Percentiles rank a stretch among this genome's conserved stretches.
Evolutionary conservation across 2,113 vertebrate species (phyloP).

Genomic region (Pleuronectes platessa): DNA sequence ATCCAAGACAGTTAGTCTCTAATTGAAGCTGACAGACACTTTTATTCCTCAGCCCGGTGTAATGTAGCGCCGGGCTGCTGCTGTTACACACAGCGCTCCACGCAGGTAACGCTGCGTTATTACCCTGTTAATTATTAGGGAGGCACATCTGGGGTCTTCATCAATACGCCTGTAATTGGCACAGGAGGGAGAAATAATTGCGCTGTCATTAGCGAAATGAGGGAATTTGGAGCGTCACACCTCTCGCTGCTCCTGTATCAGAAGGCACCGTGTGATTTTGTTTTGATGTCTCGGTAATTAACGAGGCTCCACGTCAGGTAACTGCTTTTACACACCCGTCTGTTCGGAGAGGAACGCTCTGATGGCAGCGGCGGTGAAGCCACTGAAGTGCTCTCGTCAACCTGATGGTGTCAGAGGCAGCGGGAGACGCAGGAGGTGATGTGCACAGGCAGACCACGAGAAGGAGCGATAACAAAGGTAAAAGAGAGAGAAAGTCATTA

Average conservation of each 20-base stretch:
- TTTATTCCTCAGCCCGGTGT: conserved; percentile 48
- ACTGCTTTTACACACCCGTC: neutral
- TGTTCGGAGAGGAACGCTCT: neutral
- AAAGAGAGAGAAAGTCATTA: neutral
- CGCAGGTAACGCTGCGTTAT: conserved; percentile 42
- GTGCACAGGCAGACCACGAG: neutral
- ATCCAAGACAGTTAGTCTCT: conserved; percentile 40
- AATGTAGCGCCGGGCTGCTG: conserved; percentile 42
- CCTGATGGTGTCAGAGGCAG: neutral
- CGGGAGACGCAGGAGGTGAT: neutral
- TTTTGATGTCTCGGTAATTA: conserved; percentile 40
- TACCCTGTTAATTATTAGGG: conserved; percentile 50
- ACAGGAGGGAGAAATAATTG: conserved; percentile 51
- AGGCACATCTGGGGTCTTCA: conserved; percentile 57
- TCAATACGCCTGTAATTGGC: conserved; percentile 60
- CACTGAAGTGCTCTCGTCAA: neutral
- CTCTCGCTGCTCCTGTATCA: conserved; percentile 36
- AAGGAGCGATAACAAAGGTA: neutral
- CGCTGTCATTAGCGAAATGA: conserved; percentile 61
- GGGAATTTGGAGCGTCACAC: conserved; percentile 39
- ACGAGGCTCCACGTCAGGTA: conserved; percentile 6
- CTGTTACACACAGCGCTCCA: neutral
- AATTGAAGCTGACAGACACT: conserved; percentile 72
- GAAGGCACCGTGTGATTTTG: conserved; percentile 17
- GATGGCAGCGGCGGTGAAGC: neutral